These are phyloP conservation scores for Acanthacorydalis orientalis DNA, from an alignment of 2,888 invertebrate species.

Conservation along the genomic window DNA sequence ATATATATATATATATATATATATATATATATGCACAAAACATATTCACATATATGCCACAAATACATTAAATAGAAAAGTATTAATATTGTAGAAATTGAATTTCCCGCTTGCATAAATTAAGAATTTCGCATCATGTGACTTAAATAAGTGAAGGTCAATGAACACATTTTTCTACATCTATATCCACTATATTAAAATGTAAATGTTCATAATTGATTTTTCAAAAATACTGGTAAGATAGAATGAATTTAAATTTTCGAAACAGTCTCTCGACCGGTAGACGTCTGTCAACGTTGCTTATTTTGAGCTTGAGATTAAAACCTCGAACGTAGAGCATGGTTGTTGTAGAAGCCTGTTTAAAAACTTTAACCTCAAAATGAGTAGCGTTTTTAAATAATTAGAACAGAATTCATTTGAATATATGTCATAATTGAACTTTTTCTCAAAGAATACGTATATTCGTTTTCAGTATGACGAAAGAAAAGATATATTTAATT, in stretches of 20 bases:
- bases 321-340: conserved; percentile 4
- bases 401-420: no score
- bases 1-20: no score
- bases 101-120: not conserved
- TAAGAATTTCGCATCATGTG: conserved; percentile 1
- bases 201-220: not conserved
- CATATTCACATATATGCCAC: no score
- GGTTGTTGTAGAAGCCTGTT: not conserved
- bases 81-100: not conserved
- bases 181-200: not conserved
- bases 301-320: conserved; percentile 3
- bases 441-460: not conserved
- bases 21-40: no score
- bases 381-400: no score
- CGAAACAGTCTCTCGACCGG: no score
- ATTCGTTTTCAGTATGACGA: not conserved
- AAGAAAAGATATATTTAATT: not conserved
- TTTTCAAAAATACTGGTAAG: not conserved
- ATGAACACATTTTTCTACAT: not conserved
- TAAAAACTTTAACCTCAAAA: no score
- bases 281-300: no score
- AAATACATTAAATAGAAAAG: no score
- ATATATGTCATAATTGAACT: no score
- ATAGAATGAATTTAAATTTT: not conserved
- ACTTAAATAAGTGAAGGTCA: conserved; percentile 4